Percentiles rank a stretch among this genome's conserved stretches.
Conservation (phyloP, 2,888 invertebrate species). For the Andrena dorsata region DNA sequence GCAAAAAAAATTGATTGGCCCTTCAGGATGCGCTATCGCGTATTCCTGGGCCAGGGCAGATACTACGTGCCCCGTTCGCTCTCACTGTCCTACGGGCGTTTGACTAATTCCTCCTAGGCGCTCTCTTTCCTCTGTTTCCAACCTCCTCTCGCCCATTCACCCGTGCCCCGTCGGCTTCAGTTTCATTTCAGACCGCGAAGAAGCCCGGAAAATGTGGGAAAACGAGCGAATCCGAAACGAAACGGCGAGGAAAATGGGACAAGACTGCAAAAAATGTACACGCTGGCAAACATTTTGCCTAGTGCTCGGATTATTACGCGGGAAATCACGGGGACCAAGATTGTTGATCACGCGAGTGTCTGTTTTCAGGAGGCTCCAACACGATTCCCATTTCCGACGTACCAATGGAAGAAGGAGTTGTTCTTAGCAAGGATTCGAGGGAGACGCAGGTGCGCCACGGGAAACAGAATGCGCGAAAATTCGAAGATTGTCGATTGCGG, state of each 20-base stretch:
- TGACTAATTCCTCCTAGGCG: slow-evolving; percentile 61
- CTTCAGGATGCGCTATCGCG: slow-evolving; percentile 73
- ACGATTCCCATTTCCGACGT: not conserved
- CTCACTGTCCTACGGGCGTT: slow-evolving; percentile 66
- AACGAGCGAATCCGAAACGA: slow-evolving; percentile 22
- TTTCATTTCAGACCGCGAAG: slow-evolving; percentile 29
- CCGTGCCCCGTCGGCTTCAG: not conserved
- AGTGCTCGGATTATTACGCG: slow-evolving; percentile 4
- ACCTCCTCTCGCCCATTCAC: slow-evolving; percentile 4
- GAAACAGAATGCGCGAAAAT: slow-evolving; percentile 21
- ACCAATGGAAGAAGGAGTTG: not conserved
- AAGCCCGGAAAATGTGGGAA: slow-evolving; percentile 29
- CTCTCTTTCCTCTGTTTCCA: slow-evolving; percentile 31
- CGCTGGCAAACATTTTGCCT: not conserved
- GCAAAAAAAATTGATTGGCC: slow-evolving; percentile 77
- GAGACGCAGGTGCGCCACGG: slow-evolving; percentile 31
- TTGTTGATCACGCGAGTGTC: not conserved
- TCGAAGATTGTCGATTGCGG: not conserved
- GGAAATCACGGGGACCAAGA: not conserved
- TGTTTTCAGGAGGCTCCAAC: not conserved
- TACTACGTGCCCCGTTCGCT: slow-evolving; percentile 53
- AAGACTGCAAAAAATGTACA: slow-evolving; percentile 31
- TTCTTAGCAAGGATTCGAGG: too few species aligned
- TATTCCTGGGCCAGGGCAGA: slow-evolving; percentile 58
- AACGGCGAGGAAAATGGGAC: slow-evolving; percentile 45